A percentile compares a stretch with the other conserved stretches of the same genome.
Conservation (phyloP, 2,797 vertebrate species). For the Crypturellus tataupa region DNA sequence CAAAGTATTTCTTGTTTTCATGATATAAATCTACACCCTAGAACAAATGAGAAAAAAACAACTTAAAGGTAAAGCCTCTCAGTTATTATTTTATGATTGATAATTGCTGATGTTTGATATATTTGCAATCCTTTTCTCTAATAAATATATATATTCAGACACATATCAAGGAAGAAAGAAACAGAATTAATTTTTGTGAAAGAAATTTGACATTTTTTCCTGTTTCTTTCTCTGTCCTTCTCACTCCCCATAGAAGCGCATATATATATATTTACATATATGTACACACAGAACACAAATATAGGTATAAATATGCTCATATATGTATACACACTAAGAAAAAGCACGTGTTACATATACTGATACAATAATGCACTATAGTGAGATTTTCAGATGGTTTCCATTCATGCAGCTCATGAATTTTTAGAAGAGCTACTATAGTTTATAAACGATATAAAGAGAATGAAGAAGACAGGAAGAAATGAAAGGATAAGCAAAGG, state of each 20-base stretch:
- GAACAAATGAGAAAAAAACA: background rate
- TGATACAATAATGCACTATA: background rate
- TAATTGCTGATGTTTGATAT: background rate
- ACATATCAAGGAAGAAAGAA: background rate
- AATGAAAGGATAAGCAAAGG: background rate
- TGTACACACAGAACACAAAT: background rate
- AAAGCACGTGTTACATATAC: background rate
- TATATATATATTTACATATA: background rate
- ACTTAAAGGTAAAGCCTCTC: background rate
- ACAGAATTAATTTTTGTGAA: background rate
- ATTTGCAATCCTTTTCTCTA: background rate
- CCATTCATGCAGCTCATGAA: background rate
- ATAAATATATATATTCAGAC: background rate
- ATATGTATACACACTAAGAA: background rate
- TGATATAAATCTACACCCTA: conserved; percentile 93
- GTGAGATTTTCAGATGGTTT: background rate
- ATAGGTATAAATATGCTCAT: background rate
- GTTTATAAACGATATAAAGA: background rate
- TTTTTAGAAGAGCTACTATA: background rate
- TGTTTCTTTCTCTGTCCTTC: background rate
- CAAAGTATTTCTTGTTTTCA: conserved; percentile 94
- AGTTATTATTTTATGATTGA: background rate
- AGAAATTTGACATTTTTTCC: background rate
- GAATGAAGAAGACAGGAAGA: background rate
- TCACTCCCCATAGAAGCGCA: background rate